A percentile compares a stretch with the other conserved stretches of the same genome.
phyloP scores from a whole-genome alignment of 2,797 vertebrate species.

The Neosalanx taihuensis region DNA sequence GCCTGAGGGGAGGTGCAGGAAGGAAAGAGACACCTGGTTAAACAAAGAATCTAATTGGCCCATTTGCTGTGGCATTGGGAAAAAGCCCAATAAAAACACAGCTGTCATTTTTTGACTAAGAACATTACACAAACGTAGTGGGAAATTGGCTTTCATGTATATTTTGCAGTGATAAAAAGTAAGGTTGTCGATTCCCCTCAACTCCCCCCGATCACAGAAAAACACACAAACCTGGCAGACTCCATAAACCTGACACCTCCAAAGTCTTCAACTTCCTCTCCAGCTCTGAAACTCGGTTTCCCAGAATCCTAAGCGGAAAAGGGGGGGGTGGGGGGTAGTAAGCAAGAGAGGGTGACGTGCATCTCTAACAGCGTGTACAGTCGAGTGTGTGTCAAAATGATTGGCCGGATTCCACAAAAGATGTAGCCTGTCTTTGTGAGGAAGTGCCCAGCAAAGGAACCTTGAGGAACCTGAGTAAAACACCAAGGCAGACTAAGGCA shows the following conservation, averaged over 20 bases:
- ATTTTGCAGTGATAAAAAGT: not conserved
- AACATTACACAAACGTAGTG: not conserved
- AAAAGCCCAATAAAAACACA: constrained; percentile 10
- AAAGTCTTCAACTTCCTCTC: constrained; percentile 94
- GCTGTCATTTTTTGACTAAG: constrained; percentile 14
- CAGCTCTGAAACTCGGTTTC: constrained; percentile 90
- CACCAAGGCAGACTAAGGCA: too few species aligned
- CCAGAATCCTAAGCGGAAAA: constrained; percentile 82
- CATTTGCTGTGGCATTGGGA: constrained; percentile 62
- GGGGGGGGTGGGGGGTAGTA: not conserved
- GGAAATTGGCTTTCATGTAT: too few species aligned
- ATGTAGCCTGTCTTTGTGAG: too few species aligned
- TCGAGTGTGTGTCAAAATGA: too few species aligned
- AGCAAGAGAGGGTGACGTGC: not conserved
- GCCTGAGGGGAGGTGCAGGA: constrained; percentile 80
- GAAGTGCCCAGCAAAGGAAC: too few species aligned
- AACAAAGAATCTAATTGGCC: constrained; percentile 23
- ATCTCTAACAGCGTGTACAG: not conserved
- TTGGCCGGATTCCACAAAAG: too few species aligned
- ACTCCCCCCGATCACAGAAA: not conserved
- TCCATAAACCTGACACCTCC: constrained; percentile 96
- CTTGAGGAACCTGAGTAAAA: too few species aligned
- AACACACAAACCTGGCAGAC: constrained; percentile 85
- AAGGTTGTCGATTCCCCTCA: not conserved
- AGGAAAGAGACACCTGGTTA: constrained; percentile 14